Evolutionary conservation across 2,113 vertebrate genomes (phyloP).

Genomic region (Athene noctua): DNA sequence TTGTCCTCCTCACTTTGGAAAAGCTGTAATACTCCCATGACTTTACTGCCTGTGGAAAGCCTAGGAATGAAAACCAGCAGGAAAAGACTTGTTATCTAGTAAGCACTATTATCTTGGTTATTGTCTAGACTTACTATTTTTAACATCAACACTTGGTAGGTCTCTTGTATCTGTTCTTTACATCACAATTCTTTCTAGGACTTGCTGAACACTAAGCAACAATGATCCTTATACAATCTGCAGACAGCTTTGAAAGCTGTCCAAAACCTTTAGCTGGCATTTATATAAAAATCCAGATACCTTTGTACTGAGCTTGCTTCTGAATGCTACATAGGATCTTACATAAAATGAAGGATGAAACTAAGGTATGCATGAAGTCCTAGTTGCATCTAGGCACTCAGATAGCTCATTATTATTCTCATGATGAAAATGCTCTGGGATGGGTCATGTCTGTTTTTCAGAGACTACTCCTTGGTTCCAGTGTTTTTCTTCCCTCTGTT

Average conservation of each 20-base stretch:
- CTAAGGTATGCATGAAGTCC: too few species aligned
- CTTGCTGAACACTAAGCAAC: neutral
- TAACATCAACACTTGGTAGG: neutral
- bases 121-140: neutral
- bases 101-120: neutral
- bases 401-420: neutral
- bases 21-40: neutral
- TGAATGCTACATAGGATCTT: neutral
- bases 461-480: neutral
- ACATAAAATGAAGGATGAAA: neutral
- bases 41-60: neutral
- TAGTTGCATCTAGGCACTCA: neutral
- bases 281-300: neutral
- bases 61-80: neutral
- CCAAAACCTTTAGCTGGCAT: neutral
- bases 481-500: neutral
- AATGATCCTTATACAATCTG: neutral
- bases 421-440: neutral
- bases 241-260: neutral
- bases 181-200: neutral
- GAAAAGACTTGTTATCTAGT: neutral
- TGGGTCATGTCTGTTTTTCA: neutral
- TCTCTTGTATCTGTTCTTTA: neutral
- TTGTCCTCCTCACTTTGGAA: neutral
- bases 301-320: neutral